Conservation (phyloP, 23 tunicate species). For the Trididemnum nubilum region DNA sequence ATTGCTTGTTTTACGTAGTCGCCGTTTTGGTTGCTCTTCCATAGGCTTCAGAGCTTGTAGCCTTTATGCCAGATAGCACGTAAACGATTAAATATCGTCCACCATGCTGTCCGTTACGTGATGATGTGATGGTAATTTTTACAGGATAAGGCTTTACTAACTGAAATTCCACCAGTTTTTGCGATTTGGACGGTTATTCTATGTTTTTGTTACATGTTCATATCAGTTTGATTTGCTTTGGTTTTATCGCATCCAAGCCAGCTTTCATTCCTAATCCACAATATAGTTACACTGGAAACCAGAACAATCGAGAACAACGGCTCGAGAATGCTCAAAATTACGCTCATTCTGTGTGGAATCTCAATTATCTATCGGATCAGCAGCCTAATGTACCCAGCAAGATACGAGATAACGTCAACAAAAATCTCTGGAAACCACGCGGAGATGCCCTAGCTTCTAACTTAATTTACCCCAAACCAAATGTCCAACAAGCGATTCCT, state of each 20-base stretch:
- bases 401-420: background rate
- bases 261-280: background rate
- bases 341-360: background rate
- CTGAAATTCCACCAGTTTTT: too few relatives aligned
- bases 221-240: too few relatives aligned
- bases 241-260: background rate
- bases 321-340: background rate
- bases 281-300: background rate
- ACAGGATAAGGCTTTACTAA: too few relatives aligned
- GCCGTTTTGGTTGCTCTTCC: too few relatives aligned
- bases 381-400: background rate
- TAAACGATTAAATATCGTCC: too few relatives aligned
- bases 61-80: too few relatives aligned
- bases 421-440: background rate
- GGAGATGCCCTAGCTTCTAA: background rate
- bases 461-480: background rate
- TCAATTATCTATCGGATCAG: background rate
- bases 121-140: too few relatives aligned
- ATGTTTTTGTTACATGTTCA: too few relatives aligned
- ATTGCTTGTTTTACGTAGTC: too few relatives aligned
- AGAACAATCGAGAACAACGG: background rate
- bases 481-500: background rate
- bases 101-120: too few relatives aligned
- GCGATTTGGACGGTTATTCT: too few relatives aligned
- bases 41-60: too few relatives aligned